Percentiles rank a stretch among this genome's conserved stretches.
phyloP scores from a whole-genome alignment of 1,140 invertebrate species.

The Zaprionus inermis region DNA sequence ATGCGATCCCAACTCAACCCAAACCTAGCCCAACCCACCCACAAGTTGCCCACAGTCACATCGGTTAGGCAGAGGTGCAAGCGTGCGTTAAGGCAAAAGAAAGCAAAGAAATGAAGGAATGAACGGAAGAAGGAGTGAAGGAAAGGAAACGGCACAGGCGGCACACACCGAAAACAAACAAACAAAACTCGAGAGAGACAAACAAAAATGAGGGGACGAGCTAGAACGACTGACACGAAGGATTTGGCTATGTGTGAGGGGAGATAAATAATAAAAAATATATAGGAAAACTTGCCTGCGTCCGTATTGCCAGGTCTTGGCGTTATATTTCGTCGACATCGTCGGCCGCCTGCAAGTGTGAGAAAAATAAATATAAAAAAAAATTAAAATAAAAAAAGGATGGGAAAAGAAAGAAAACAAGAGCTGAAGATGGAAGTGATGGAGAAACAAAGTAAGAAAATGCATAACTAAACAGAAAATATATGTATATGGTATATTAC shows the following conservation, averaged over 20 bases:
- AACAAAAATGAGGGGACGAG: constrained; percentile 46
- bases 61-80: constrained; percentile 63
- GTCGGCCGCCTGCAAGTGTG: constrained; percentile 53
- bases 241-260: neutral
- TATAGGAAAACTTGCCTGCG: constrained; percentile 63
- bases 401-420: neutral
- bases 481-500: constrained; percentile 6
- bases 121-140: neutral
- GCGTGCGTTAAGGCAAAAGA: constrained; percentile 71
- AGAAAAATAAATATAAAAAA: constrained; percentile 62
- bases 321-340: constrained; percentile 47
- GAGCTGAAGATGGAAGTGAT: neutral
- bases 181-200: constrained; percentile 43
- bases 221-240: constrained; percentile 29
- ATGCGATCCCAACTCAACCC: constrained; percentile 21
- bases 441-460: constrained; percentile 35
- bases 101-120: constrained; percentile 19
- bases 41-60: constrained; percentile 2
- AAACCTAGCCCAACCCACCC: neutral
- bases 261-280: constrained; percentile 25
- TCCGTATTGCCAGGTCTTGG: constrained; percentile 40
- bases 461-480: constrained; percentile 71
- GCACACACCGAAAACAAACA: constrained; percentile 8
- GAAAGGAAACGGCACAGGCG: constrained; percentile 1
- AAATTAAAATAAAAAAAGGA: constrained; percentile 48